Percentiles rank a stretch among this genome's conserved stretches.
Evolutionary conservation across 2,113 vertebrate species (phyloP).

Genomic region (Corydoras maculifer): DNA sequence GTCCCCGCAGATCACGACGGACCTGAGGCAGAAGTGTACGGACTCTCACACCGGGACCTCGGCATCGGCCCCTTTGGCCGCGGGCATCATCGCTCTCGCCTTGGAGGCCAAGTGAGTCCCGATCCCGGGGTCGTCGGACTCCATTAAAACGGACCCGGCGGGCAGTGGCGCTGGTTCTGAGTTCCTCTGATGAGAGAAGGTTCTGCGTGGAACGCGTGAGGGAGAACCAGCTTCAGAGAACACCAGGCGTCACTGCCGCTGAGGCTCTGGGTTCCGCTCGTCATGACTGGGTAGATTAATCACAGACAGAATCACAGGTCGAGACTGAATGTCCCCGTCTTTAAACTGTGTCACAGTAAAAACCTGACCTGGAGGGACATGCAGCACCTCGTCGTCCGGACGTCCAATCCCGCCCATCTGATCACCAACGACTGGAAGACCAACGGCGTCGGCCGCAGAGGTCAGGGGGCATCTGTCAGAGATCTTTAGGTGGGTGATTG

Average conservation of each 20-base stretch:
- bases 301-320: not conserved
- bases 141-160: too few species aligned
- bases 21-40: constrained; percentile 91
- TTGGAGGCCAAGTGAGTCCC: constrained; percentile 93
- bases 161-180: too few species aligned
- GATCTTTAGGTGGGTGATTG: not conserved
- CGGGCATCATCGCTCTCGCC: constrained; percentile 93
- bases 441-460: constrained; percentile 92
- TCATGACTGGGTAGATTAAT: not conserved
- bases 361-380: constrained; percentile 97
- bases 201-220: not conserved
- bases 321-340: too few species aligned
- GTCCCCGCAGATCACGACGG: constrained; percentile 81
- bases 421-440: constrained; percentile 87
- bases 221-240: not conserved
- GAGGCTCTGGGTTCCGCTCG: not conserved
- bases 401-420: constrained; percentile 86
- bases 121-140: not conserved
- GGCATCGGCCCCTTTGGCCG: constrained; percentile 86
- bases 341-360: constrained; percentile 63
- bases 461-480: constrained; percentile 52
- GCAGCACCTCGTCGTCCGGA: constrained; percentile 94
- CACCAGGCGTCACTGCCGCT: not conserved
- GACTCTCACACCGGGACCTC: constrained; percentile 94
- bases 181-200: too few species aligned